Evolutionary conservation across 2,888 invertebrate genomes (phyloP).

Genomic region (Eilema depressum): DNA sequence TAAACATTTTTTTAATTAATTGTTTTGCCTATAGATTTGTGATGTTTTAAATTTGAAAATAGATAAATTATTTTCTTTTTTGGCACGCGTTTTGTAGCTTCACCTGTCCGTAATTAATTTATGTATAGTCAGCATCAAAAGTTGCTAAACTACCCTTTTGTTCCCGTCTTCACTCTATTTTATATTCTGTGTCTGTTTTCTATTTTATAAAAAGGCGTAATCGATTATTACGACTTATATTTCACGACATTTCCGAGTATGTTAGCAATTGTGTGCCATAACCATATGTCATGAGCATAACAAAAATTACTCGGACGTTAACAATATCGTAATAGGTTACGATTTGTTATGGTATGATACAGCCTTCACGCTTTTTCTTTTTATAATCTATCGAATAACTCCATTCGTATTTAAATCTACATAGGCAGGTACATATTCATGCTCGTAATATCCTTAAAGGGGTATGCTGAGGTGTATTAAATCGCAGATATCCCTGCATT

Average conservation of each 20-base stretch:
- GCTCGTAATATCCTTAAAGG: no score
- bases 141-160: neutral
- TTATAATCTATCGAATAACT: conserved; percentile 28
- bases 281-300: conserved; percentile 10
- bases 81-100: neutral
- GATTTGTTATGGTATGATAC: conserved; percentile 22
- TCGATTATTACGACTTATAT: conserved; percentile 8
- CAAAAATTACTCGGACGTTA: neutral
- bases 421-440: no score
- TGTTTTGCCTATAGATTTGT: neutral
- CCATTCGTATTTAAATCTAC: no score
- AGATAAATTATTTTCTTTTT: neutral
- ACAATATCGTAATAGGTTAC: conserved; percentile 17
- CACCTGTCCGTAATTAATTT: neutral
- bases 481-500: no score
- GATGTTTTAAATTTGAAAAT: neutral
- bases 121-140: neutral
- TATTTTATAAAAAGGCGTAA: no score
- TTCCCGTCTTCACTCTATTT: neutral
- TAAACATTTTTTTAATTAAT: neutral
- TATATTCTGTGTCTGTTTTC: neutral
- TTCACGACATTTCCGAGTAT: conserved; percentile 10
- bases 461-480: no score
- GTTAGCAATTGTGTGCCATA: conserved; percentile 11
- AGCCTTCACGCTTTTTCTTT: conserved; percentile 44